Percentiles rank a stretch among this genome's conserved stretches.
phyloP scores from a whole-genome alignment of 2,797 vertebrate species.

The Acipenser ruthenus region DNA sequence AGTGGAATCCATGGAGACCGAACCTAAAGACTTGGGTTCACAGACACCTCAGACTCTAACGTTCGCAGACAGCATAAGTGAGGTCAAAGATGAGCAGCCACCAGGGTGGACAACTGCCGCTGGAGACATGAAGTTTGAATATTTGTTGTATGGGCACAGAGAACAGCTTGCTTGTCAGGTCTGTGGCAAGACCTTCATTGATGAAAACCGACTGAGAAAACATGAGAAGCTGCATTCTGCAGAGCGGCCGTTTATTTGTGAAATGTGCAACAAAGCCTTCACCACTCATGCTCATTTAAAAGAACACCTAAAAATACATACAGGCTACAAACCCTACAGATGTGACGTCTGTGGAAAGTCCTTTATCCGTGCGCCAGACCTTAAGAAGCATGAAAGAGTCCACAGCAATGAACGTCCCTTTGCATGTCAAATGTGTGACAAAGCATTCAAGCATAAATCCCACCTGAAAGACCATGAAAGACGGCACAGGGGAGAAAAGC shows the following conservation, averaged over 20 bases:
- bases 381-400: conserved; percentile 92
- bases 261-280: conserved; percentile 96
- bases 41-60: conserved; percentile 79
- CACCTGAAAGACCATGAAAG: conserved; percentile 97
- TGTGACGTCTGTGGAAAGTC: conserved; percentile 95
- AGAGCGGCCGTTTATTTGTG: conserved; percentile 87
- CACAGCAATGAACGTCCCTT: conserved; percentile 97
- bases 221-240: conserved; percentile 93
- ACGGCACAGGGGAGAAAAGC: conserved; percentile 90
- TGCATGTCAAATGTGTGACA: conserved; percentile 93
- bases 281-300: conserved; percentile 95
- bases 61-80: conserved; percentile 78
- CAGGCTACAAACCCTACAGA: conserved; percentile 92
- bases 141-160: conserved; percentile 86
- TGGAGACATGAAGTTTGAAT: conserved; percentile 92
- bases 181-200: conserved; percentile 87
- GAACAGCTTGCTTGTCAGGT: conserved; percentile 86
- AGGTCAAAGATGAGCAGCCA: conserved; percentile 83
- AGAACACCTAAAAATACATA: conserved; percentile 96
- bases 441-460: conserved; percentile 98
- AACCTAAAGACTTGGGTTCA: conserved; percentile 72
- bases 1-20: conserved; percentile 82
- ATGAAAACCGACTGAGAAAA: conserved; percentile 78
- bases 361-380: conserved; percentile 90
- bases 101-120: conserved; percentile 82